These are phyloP conservation scores for Halcyon chelicuti DNA, from an alignment of 2,797 vertebrate genomes.

Conservation along the genomic window DNA sequence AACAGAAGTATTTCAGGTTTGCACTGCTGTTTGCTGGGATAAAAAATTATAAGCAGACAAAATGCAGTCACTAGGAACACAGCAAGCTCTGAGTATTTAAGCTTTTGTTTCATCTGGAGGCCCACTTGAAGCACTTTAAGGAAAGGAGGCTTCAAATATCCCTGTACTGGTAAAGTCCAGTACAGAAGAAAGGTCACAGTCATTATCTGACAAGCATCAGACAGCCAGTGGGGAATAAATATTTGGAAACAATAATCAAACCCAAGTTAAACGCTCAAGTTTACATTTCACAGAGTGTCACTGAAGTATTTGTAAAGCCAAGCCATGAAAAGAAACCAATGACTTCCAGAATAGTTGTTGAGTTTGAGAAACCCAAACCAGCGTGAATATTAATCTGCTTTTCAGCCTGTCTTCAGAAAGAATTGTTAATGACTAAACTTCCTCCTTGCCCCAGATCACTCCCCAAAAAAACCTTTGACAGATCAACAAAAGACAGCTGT, in stretches of 20 bases:
- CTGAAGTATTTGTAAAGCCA: neutral
- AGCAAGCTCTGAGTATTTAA: neutral
- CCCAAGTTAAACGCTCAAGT: neutral
- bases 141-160: neutral
- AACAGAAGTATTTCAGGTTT: neutral
- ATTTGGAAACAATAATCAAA: neutral
- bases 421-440: neutral
- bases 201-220: neutral
- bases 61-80: neutral
- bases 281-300: neutral
- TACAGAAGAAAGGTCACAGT: neutral
- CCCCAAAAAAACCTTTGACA: neutral
- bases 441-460: fast-evolving
- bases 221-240: neutral
- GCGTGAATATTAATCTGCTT: neutral
- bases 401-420: neutral
- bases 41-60: neutral
- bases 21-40: neutral
- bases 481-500: neutral
- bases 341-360: neutral
- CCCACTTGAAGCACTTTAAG: neutral
- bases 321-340: neutral
- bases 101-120: neutral
- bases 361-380: neutral
- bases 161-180: neutral